These are phyloP conservation scores for Pristionchus fissidentatus DNA, from an alignment of 2,888 invertebrate species.

Conservation along the genomic window DNA sequence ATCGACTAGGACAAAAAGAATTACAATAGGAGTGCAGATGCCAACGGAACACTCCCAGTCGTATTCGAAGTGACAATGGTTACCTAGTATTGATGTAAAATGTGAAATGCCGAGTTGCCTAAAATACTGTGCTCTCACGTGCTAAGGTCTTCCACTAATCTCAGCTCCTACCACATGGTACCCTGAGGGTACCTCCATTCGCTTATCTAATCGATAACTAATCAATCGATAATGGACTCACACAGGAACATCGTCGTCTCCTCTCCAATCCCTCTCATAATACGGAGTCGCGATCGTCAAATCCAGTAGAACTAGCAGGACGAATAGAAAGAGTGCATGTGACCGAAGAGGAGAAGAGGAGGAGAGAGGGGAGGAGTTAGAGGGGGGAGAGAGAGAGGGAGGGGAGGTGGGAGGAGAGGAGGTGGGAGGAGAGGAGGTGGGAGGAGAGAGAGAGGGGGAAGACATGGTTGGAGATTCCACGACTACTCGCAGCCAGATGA, in stretches of 20 bases:
- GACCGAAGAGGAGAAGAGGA: neutral
- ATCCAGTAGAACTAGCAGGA: neutral
- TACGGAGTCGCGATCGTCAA: neutral
- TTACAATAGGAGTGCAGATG: no score
- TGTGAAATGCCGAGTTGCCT: no score
- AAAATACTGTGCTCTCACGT: no score
- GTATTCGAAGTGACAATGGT: no score
- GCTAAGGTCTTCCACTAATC: no score
- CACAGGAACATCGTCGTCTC: constrained; percentile 17
- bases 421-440: neutral
- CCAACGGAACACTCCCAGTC: no score
- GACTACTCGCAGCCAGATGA: neutral
- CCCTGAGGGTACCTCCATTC: no score
- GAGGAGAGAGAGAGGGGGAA: neutral
- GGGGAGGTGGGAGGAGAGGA: no score
- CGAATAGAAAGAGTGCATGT: constrained; percentile 24
- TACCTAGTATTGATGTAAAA: no score
- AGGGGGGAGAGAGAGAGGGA: neutral
- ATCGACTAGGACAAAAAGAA: no score
- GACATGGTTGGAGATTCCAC: neutral
- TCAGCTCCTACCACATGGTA: no score
- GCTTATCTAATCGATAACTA: neutral
- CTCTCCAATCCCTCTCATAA: constrained; percentile 32
- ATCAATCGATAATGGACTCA: neutral
- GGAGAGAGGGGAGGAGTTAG: constrained; percentile 4